Evolutionary conservation across 2,797 vertebrate species (phyloP).

Genomic region (Lerista edwardsae): DNA sequence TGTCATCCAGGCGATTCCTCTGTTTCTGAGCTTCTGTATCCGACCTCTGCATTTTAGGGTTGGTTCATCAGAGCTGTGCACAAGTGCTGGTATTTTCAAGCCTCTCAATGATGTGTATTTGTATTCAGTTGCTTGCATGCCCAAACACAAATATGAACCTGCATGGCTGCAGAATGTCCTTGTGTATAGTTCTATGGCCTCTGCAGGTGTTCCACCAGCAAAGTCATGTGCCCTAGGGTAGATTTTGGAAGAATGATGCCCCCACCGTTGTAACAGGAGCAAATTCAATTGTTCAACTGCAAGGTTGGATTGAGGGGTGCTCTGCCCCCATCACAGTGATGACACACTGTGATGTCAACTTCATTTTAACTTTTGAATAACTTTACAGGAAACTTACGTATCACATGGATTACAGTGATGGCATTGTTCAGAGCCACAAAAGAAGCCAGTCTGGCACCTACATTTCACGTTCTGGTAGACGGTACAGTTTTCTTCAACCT

Average conservation of each 20-base stretch:
- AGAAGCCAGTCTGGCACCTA: slow-evolving; percentile 50
- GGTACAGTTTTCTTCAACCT: slow-evolving; percentile 53
- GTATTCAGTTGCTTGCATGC: no score
- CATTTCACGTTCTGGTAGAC: slow-evolving; percentile 30
- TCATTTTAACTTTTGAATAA: background rate
- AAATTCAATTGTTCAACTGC: background rate
- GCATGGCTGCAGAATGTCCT: no score
- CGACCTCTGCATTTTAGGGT: background rate
- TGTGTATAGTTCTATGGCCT: no score
- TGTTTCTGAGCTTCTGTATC: no score
- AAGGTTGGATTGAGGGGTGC: no score
- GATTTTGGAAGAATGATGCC: no score
- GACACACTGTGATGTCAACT: no score
- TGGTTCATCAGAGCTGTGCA: background rate
- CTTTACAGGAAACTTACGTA: slow-evolving; percentile 48
- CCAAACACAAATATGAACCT: no score
- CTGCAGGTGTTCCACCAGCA: no score
- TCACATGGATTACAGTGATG: slow-evolving; percentile 43
- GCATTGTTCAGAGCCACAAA: slow-evolving; percentile 22
- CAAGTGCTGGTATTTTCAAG: no score
- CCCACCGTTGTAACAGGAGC: background rate
- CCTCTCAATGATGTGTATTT: background rate
- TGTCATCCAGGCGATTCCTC: background rate
- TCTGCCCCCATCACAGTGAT: no score
- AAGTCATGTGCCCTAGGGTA: no score